Base-by-base conservation (phyloP, 2,888 invertebrate species). In the Xanthia icteritia region DNA sequence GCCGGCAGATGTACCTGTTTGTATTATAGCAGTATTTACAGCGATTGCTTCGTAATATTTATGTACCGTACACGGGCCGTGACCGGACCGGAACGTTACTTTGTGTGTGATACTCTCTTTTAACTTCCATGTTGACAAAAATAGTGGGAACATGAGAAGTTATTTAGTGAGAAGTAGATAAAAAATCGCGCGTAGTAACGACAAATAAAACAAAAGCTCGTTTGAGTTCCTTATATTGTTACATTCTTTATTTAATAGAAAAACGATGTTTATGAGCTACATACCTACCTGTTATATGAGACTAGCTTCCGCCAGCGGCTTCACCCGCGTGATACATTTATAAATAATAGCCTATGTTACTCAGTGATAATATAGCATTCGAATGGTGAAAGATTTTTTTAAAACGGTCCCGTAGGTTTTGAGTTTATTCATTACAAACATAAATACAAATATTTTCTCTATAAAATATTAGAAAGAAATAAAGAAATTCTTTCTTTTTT, bases 41-140 rank as follows among this genome's bases (percentile, higher is more conserved):
- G 92, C 92, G 94, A 95, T 94, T 94, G 94, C 92, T 91, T 86
- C 87, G 91, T 92, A 88, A 92, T 93, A 91, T 95, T 93, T 94
- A 93, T 93, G 92, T 92, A 86, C 86, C 84, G 91, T 89, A 90
- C 89, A 89, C 86, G 70, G 63, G 31, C 88, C 86, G 73, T 84
- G 88, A 77, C 88, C 85, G 66, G 70, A 83, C 86, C 84, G 90
- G 87, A 84, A 85, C 88, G 86, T 75, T 83, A 84, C 89, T 85
- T 90, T 68, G 91, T 92, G 90, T 90, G 88, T 90, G 75, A 78
- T 74, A 76, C 69, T 64, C 64, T 76, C 76, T 92, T 92, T 91
- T 75, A 77, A 73, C 39, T 70, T 76, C n/a, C 13, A 64, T 54
- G 72, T 63, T 56, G 64, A 86, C 64, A 42, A 42, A 72, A 73